A percentile compares a stretch with the other conserved stretches of the same genome.
Evolutionary conservation across 2,888 invertebrate species (phyloP).

Genomic region (Adineta ricciae): DNA sequence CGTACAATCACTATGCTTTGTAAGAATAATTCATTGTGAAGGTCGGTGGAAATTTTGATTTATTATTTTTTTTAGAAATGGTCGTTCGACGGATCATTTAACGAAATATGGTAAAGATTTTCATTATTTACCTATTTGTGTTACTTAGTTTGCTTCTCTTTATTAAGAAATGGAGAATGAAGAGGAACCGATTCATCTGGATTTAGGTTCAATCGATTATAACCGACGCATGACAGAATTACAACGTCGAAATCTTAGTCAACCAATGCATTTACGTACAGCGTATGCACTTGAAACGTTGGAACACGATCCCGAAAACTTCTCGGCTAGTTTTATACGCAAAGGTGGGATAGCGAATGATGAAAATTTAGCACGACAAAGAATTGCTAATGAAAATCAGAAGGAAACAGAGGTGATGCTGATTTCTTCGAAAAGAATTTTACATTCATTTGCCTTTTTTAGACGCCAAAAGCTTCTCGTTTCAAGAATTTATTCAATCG

Average conservation of each 20-base stretch:
- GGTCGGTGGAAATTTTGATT: too few relatives aligned
- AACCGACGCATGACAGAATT: neutral
- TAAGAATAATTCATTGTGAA: neutral
- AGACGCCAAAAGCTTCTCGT: conserved; percentile 17
- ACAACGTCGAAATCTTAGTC: conserved; percentile 5
- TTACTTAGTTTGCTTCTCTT: too few relatives aligned
- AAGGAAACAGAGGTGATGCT: neutral
- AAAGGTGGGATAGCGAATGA: neutral
- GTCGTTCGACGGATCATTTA: neutral
- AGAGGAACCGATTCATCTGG: conserved; percentile 8
- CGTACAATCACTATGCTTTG: neutral
- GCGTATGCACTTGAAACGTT: conserved; percentile 20
- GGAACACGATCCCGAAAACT: neutral
- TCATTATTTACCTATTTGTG: too few relatives aligned
- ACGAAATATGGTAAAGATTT: neutral
- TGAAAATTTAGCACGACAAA: neutral
- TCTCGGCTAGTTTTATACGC: conserved; percentile 10
- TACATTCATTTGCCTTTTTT: neutral
- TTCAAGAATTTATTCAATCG: conserved; percentile 15
- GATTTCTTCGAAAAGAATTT: neutral
- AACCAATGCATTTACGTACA: conserved; percentile 21
- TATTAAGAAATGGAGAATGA: neutral
- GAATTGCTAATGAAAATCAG: neutral
- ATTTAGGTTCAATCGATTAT: neutral
- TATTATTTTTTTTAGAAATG: neutral